These are phyloP conservation scores for Polymixis flavicincta DNA, from an alignment of 2,888 invertebrate species.

Conservation along the genomic window DNA sequence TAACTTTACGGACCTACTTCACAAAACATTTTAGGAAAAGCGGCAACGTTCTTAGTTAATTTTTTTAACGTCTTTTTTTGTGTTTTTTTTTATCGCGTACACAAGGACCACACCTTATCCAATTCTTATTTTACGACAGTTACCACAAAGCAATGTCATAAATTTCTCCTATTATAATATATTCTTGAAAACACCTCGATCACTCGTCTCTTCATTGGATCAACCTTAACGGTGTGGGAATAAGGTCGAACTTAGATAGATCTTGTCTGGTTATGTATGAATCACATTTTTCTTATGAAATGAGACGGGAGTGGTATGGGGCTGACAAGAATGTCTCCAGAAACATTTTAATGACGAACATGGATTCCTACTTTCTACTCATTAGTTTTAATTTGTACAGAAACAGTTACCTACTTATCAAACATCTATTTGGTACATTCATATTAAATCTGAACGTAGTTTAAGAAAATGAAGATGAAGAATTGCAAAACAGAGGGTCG, in stretches of 20 bases:
- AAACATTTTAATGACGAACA: constrained; percentile 71
- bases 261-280: constrained; percentile 8
- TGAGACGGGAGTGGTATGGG: constrained; percentile 51
- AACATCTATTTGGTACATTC: neutral
- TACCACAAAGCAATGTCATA: constrained; percentile 66
- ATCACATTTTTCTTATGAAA: constrained; percentile 58
- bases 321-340: constrained; percentile 56
- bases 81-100: neutral
- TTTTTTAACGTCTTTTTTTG: neutral
- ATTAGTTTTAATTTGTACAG: constrained; percentile 39
- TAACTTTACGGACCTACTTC: too few relatives aligned
- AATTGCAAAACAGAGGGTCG: neutral
- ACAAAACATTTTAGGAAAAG: neutral
- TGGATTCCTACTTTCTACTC: constrained; percentile 57
- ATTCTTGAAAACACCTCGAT: constrained; percentile 42
- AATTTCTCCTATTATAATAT: constrained; percentile 66
- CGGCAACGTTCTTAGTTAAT: neutral
- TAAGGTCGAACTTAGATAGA: constrained; percentile 39
- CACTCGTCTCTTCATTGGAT: neutral
- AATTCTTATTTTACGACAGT: constrained; percentile 68
- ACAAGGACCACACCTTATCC: constrained; percentile 49
- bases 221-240: neutral
- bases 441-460: neutral
- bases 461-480: neutral
- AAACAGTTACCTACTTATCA: constrained; percentile 9